Evolutionary conservation across 92 coral and sea anemone species (phyloP).

Genomic region (Porites rus): DNA sequence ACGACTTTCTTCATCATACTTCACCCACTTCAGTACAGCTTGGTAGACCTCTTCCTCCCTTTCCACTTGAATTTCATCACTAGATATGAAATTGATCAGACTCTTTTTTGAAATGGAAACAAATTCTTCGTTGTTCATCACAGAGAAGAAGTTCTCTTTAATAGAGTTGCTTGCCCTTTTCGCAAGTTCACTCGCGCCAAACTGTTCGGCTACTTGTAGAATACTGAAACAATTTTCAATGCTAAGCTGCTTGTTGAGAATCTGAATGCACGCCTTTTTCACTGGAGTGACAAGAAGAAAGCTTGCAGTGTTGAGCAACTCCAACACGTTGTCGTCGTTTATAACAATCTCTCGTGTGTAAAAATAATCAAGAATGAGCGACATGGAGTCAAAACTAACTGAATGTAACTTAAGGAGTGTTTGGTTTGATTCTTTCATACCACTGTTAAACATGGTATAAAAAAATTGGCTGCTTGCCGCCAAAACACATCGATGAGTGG

Average conservation of each 20-base stretch:
- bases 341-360: conserved; percentile 77
- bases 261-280: conserved; percentile 73
- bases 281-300: conserved; percentile 72
- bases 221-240: conserved; percentile 74
- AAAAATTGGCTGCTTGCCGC: conserved; percentile 91
- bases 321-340: conserved; percentile 64
- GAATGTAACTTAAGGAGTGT: conserved; percentile 57
- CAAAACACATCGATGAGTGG: conserved; percentile 83
- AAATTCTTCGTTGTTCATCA: conserved; percentile 68
- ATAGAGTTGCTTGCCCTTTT: conserved; percentile 64
- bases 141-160: conserved; percentile 60
- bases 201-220: conserved; percentile 69
- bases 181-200: conserved; percentile 62
- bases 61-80: conserved; percentile 69
- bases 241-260: conserved; percentile 57
- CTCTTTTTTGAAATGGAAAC: conserved; percentile 57
- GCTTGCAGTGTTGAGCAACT: conserved; percentile 77
- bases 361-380: conserved; percentile 77
- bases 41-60: conserved; percentile 71
- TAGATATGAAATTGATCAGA: conserved; percentile 43
- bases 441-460: conserved; percentile 83
- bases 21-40: conserved; percentile 80
- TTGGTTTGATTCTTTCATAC: conserved; percentile 82
- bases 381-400: conserved; percentile 66
- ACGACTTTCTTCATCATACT: conserved; percentile 53